Base-by-base conservation (phyloP, 2,888 invertebrate genomes). In the Lepas anatifera region DNA sequence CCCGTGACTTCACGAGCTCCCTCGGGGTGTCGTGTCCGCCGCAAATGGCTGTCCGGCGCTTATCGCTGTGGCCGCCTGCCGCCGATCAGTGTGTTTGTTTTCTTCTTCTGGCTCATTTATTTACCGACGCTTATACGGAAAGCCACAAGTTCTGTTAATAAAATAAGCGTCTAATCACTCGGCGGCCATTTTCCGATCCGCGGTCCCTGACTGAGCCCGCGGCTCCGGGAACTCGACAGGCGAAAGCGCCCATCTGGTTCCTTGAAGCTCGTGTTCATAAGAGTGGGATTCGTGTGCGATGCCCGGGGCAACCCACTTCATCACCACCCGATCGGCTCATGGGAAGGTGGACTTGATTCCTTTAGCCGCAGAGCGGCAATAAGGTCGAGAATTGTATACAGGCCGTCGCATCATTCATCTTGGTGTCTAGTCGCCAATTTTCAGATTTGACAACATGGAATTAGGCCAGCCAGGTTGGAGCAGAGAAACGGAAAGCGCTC, bases 401-500 rank as follows among this genome's bases (percentile, higher is more conserved):
- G 22, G 18, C 35, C 58, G 7, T 18, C 18, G 16, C 58, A 58
- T 58, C 58, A 35, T 58, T 35, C 58, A 58, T 58, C 58, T 35
- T 58, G 58, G 3, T 22, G 58, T 58, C 58, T 32, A 22, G 58
- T 58, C 35, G 58, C 58, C 58, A 58, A 58, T 58, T 58, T 58
- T 58, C 58, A 35, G 58, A 32, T 58, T 58, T 58, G 58, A 58
- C 58, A 58, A 58, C 58, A 58, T 58, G 58, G 58, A 58, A 58
- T 58, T 58, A 58, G 58, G 58, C 58, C 58, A 58, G 58, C 52
- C 16, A 10, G 41, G 41, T 16, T 13, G 41, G 41, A 41, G 16
- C 41, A 41, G 10, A n/a, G n/a, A n/a, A n/a, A n/a, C n/a, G n/a
- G n/a, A n/a, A n/a, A n/a, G n/a, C n/a, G n/a, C n/a, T n/a, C n/a